These are phyloP conservation scores for Hesperia comma DNA, from an alignment of 2,888 invertebrate species.

Conservation along the genomic window DNA sequence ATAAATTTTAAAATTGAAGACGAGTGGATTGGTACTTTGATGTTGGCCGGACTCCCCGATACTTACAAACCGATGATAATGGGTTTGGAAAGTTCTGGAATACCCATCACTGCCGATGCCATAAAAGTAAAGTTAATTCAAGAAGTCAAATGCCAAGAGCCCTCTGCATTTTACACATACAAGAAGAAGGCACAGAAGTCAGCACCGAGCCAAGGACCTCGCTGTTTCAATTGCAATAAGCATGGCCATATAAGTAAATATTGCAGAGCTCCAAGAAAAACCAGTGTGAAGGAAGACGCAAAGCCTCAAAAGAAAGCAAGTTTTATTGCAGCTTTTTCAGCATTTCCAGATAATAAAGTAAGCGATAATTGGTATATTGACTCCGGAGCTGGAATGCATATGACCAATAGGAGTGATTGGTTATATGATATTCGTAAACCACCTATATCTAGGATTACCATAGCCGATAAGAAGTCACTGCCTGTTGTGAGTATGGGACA, in stretches of 20 bases:
- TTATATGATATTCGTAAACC: conserved; percentile 27
- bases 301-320: conserved; percentile 34
- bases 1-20: conserved; percentile 21
- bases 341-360: conserved; percentile 8
- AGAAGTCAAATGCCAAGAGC: conserved; percentile 32
- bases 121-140: conserved; percentile 42
- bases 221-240: conserved; percentile 45
- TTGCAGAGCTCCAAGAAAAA: conserved; percentile 34
- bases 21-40: conserved; percentile 35
- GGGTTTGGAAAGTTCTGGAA: conserved; percentile 41
- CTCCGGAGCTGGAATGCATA: conserved; percentile 43
- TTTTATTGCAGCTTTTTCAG: conserved; percentile 46
- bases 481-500: too few relatives aligned
- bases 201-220: conserved; percentile 33
- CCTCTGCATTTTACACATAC: conserved; percentile 23
- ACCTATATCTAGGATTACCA: conserved; percentile 41
- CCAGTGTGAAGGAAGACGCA: neutral
- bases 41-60: conserved; percentile 41
- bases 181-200: conserved; percentile 4
- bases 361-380: conserved; percentile 41
- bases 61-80: conserved; percentile 39
- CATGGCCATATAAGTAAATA: conserved; percentile 31
- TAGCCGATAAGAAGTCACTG: conserved; percentile 42
- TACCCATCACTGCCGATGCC: conserved; percentile 38
- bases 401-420: conserved; percentile 38